Evolutionary conservation across 2,888 invertebrate genomes (phyloP).

Genomic region (Brenthis daphne): DNA sequence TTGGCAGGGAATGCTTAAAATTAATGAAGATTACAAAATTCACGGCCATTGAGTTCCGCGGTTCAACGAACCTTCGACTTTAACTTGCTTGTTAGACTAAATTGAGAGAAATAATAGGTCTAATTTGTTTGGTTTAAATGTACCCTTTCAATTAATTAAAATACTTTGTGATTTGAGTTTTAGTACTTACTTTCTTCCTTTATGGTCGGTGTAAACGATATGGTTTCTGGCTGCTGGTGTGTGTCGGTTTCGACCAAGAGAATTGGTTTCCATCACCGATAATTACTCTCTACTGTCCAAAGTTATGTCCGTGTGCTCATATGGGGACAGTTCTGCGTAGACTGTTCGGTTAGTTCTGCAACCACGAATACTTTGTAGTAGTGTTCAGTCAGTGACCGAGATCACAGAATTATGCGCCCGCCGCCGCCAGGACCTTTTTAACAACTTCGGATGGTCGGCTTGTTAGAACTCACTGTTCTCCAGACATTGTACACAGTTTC

Average conservation of each 20-base stretch:
- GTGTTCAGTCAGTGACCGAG: slow-evolving; percentile 59
- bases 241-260: slow-evolving; percentile 62
- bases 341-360: slow-evolving; percentile 36
- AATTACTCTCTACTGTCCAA: neutral
- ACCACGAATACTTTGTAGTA: slow-evolving; percentile 55
- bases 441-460: slow-evolving; percentile 74
- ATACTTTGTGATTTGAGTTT: slow-evolving; percentile 39
- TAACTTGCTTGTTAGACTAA: slow-evolving; percentile 79
- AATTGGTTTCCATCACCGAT: slow-evolving; percentile 65
- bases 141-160: slow-evolving; percentile 51
- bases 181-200: slow-evolving; percentile 77
- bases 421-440: slow-evolving; percentile 56
- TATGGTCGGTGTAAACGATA: slow-evolving; percentile 79
- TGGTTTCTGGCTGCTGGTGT: slow-evolving; percentile 74
- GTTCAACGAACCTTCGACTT: slow-evolving; percentile 77
- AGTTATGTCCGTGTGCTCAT: slow-evolving; percentile 37
- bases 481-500: slow-evolving; percentile 72
- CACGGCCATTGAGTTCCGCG: slow-evolving; percentile 79
- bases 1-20: slow-evolving; percentile 70
- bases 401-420: slow-evolving; percentile 63
- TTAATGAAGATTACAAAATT: slow-evolving; percentile 82
- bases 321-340: slow-evolving; percentile 7
- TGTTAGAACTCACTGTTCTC: slow-evolving; percentile 69
- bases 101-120: slow-evolving; percentile 81
- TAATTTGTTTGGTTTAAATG: slow-evolving; percentile 78